Conservation (phyloP, 2,113 vertebrate species). For the Melierax canorus region DNA sequence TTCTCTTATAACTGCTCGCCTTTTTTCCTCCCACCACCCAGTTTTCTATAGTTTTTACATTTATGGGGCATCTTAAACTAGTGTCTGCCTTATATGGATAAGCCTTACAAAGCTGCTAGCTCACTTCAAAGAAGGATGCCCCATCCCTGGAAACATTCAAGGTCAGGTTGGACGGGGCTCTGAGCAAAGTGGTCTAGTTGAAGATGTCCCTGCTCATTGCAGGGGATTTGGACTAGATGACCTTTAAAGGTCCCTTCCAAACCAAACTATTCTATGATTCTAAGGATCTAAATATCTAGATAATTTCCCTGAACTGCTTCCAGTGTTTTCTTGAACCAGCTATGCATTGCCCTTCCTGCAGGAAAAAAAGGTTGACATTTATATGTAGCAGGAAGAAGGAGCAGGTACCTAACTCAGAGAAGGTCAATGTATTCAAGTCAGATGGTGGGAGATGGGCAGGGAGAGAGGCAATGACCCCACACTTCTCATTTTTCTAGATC, state of each 20-base stretch:
- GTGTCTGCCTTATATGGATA: background rate
- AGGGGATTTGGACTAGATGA: background rate
- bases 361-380: background rate
- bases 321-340: background rate
- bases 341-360: background rate
- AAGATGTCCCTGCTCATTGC: background rate
- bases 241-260: background rate
- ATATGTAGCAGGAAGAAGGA: background rate
- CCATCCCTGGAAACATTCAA: background rate
- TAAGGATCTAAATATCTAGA: background rate
- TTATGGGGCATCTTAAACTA: background rate
- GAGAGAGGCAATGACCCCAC: background rate
- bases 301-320: background rate
- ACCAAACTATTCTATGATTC: background rate
- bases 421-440: background rate
- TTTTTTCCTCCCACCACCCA: background rate
- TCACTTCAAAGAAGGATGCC: background rate
- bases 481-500: background rate
- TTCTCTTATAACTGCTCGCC: background rate
- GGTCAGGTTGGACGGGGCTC: background rate
- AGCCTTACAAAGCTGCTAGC: background rate
- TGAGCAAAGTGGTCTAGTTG: background rate
- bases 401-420: background rate
- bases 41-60: background rate
- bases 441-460: background rate